Evolutionary conservation across 2,113 vertebrate genomes (phyloP), one percentile per base, ranked within the genome.

Genomic region (Ageneiosus marmoratus): DNA sequence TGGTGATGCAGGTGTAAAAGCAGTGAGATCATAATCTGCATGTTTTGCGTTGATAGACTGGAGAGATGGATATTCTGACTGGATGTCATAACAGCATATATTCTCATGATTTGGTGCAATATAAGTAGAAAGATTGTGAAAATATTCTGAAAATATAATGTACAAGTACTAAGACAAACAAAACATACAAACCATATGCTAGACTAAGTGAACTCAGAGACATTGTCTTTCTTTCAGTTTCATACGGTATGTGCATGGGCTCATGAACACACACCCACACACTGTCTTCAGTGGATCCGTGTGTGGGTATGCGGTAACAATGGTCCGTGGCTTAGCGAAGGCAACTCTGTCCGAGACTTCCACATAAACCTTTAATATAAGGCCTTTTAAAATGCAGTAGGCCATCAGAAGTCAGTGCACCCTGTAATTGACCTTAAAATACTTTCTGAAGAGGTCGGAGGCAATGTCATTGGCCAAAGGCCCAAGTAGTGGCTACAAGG

Each of bases 381-480:
- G 91, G 90, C 89, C 91, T 93, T 91, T 89, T 91, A 90, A 91
- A 91, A 90, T 89, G 89, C 90, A 91, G 89, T 89, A 83, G 85
- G 91, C 91, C 91, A 93, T 94, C 93, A 93, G 89, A 93, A 94
- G 91, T 91, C 92, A 88, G 89, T 91, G 91, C 91, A 94, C 94
- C 92, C 94, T 95, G 93, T 95, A 95, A 95, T 95, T 93, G 93
- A 95, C 94, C 94, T 94, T 94, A 94, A 95, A 95, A 94, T 94
- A 94, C 93, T 95, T 93, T 93, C 91, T 89, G 87, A 91, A 92
- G 92, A 95, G 92, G 93, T 94, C 91, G 91, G 88, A 91, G 89
- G 91, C 91, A 91, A 92, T 94, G 93, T 92, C 93, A 92, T 92
- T 94, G 93, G 92, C 91, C 93, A 91, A 91, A 84, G 90, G 90